Conservation (phyloP, 2,888 invertebrate genomes). For the Charanyca ferruginea region DNA sequence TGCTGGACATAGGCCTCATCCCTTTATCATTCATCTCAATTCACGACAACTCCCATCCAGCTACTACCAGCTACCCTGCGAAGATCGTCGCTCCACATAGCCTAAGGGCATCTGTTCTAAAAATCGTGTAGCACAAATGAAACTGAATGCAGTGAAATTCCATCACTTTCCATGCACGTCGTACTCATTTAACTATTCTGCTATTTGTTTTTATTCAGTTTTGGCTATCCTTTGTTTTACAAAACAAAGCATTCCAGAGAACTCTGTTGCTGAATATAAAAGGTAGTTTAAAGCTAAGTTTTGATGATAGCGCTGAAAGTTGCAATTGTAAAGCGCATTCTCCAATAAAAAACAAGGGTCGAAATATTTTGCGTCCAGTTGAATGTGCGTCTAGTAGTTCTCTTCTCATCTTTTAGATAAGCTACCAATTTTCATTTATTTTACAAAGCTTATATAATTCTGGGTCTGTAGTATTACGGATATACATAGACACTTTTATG, state of each 20-base stretch:
- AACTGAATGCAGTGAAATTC: too few relatives aligned
- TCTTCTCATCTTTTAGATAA: background rate
- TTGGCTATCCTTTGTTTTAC: constrained; percentile 3
- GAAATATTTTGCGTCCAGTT: background rate
- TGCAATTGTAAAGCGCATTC: background rate
- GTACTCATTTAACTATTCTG: background rate
- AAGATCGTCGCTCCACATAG: too few relatives aligned
- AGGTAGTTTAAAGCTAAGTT: background rate
- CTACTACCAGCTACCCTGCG: too few relatives aligned
- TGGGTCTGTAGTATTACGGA: background rate
- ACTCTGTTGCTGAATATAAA: background rate
- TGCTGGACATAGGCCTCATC: too few relatives aligned
- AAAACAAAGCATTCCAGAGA: constrained; percentile 20
- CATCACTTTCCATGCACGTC: too few relatives aligned
- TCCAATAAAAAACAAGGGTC: background rate
- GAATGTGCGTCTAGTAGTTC: background rate
- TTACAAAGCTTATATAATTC: background rate
- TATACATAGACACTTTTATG: too few relatives aligned
- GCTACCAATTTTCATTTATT: background rate
- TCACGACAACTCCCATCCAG: too few relatives aligned
- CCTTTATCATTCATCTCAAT: too few relatives aligned
- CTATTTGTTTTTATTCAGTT: background rate
- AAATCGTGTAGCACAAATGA: too few relatives aligned
- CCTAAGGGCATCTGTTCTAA: too few relatives aligned
- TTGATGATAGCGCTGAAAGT: background rate